Evolutionary conservation across 2,888 invertebrate species (phyloP), one percentile per base, ranked within the genome.

Genomic region (Siphlonurus alternatus): DNA sequence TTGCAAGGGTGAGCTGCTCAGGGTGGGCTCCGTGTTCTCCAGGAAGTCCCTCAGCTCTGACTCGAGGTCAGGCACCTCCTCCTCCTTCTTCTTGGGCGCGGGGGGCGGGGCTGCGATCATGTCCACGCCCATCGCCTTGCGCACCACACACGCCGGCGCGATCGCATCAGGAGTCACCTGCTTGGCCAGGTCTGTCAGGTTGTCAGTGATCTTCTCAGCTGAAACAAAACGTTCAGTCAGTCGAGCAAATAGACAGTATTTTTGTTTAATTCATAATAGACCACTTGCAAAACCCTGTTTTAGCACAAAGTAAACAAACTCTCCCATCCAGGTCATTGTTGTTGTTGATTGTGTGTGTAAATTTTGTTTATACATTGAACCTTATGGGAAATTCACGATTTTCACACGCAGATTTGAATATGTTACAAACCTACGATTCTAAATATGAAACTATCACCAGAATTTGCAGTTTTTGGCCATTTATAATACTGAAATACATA

Each of bases 111-210:
- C 56, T 53, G 69, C 84, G 72, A 88, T 82, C 56, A 56, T n/a
- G 56, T 56, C 56, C 25, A 71, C 66, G 54, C 89, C 89, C 85
- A 90, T 85, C n/a, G 89, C 89, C 68, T 81, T 81, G 53, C 89
- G 78, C 24, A 91, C 73, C 3, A 85, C 83, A 62, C 81, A 78
- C 0, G 84, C 79, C 25, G 86, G 83, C 19, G 84, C 86, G 22
- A 91, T 81, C 59, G 83, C 82, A 0, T 80, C 77, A 0, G 92
- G 91, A 65, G 86, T 82, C 63, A 90, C 82, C 71, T 87, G 83
- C 72, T 87, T 88, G 10, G 87, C 83, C 74, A 92, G 84, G 67
- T 85, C 87, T 5, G 86, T 83, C 69, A 93, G 77, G 72, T 87
- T 88, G 64, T 85, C 83, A 1, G 87, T 83, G 56, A 87, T 83